phyloP scores from a whole-genome alignment of 2,113 vertebrate genomes.

The Desmodus rotundus region DNA sequence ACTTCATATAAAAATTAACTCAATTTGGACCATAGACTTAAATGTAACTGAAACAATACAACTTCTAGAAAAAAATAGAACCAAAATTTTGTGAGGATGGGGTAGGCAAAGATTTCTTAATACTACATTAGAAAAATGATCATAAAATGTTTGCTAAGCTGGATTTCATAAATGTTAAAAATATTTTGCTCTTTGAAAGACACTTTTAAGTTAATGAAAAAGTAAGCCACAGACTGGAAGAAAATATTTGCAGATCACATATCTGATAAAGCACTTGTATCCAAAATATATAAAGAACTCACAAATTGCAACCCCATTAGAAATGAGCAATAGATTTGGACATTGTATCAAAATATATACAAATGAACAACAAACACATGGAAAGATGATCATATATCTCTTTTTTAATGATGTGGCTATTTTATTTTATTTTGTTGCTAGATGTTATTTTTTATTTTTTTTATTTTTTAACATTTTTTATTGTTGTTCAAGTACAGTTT shows the following conservation, averaged over 20 bases:
- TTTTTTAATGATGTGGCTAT: too few relatives aligned
- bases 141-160: neutral
- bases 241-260: neutral
- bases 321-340: neutral
- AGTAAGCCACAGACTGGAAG: neutral
- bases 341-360: neutral
- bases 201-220: neutral
- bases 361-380: neutral
- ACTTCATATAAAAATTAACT: neutral
- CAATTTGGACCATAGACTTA: neutral
- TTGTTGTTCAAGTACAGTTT: too few relatives aligned
- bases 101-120: neutral
- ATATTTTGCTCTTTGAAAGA: neutral
- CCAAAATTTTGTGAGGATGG: neutral
- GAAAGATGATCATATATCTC: too few relatives aligned
- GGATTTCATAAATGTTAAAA: neutral
- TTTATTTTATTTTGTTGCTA: too few relatives aligned
- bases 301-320: neutral
- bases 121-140: neutral
- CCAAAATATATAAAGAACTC: neutral
- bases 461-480: too few relatives aligned
- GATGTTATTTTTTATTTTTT: too few relatives aligned
- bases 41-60: neutral
- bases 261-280: neutral
- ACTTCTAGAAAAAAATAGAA: neutral